Percentiles rank a stretch among this genome's conserved stretches.
Conservation (phyloP, 2,113 vertebrate species). For the Pteropus alecto region DNA sequence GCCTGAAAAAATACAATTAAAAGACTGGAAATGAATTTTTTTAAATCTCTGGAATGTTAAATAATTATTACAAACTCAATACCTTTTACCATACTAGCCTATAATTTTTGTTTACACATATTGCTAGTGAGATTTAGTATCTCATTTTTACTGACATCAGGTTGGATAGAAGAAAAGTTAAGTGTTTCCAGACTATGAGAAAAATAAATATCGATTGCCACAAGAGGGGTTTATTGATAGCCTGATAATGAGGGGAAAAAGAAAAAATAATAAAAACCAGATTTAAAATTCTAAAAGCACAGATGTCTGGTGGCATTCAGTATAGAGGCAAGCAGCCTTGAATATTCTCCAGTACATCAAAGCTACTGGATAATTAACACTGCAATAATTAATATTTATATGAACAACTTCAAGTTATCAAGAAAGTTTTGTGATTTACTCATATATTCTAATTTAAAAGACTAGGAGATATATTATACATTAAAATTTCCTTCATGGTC, state of each 20-base stretch:
- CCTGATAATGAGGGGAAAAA: neutral
- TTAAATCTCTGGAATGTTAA: neutral
- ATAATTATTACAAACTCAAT: neutral
- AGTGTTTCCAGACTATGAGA: neutral
- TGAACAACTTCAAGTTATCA: neutral
- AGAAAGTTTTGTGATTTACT: neutral
- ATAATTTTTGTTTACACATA: neutral
- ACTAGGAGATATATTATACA: neutral
- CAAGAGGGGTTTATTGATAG: neutral
- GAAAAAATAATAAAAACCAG: neutral
- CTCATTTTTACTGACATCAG: neutral
- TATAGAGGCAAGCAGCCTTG: neutral
- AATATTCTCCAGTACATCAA: too few relatives aligned
- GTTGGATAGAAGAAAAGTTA: neutral
- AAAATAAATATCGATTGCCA: neutral
- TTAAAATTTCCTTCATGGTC: neutral
- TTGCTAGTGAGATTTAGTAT: neutral
- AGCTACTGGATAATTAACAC: too few relatives aligned
- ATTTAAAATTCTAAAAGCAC: conserved; percentile 20
- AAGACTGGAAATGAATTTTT: neutral
- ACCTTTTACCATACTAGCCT: neutral
- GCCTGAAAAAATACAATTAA: conserved; percentile 28
- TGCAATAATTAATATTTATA: neutral
- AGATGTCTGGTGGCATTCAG: neutral
- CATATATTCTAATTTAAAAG: neutral